phyloP scores from a whole-genome alignment of 2,113 vertebrate genomes.

The Hirundichthys speculiger region DNA sequence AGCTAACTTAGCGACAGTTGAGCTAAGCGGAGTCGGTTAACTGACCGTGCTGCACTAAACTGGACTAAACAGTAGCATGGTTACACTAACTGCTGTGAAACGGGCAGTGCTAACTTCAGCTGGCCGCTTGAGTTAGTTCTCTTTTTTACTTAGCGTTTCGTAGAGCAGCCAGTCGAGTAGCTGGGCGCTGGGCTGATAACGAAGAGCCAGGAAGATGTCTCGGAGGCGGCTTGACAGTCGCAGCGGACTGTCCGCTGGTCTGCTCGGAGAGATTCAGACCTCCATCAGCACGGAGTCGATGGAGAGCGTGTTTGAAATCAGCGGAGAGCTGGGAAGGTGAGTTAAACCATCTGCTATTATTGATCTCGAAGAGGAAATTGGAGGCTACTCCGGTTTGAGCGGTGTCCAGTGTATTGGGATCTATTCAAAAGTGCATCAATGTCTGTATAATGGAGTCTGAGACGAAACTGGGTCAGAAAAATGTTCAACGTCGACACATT shows the following conservation, averaged over 20 bases:
- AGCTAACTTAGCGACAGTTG: conserved; percentile 56
- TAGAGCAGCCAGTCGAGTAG: neutral
- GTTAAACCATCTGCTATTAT: conserved; percentile 15
- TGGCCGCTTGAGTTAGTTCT: conserved; percentile 4
- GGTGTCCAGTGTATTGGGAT: no score
- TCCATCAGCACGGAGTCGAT: conserved; percentile 85
- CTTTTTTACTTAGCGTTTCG: neutral
- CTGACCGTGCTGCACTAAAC: no score
- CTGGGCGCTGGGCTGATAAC: conserved; percentile 5
- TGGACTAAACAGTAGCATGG: conserved; percentile 26
- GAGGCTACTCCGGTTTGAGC: no score
- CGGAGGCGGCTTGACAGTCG: conserved; percentile 88
- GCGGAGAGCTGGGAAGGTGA: conserved; percentile 91
- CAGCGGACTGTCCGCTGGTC: conserved; percentile 77
- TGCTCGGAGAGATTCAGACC: conserved; percentile 86
- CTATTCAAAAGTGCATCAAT: no score
- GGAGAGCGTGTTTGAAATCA: conserved; percentile 85
- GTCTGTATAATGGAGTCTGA: no score
- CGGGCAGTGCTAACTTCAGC: neutral
- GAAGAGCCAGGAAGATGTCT: conserved; percentile 65
- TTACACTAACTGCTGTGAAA: neutral
- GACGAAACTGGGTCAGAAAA: no score
- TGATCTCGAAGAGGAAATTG: no score
- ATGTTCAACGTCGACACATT: no score
- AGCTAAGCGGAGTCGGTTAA: conserved; percentile 38